A percentile compares a stretch with the other conserved stretches of the same genome.
Evolutionary conservation across 2,888 invertebrate genomes (phyloP).

Genomic region (Luperina nickerlii): DNA sequence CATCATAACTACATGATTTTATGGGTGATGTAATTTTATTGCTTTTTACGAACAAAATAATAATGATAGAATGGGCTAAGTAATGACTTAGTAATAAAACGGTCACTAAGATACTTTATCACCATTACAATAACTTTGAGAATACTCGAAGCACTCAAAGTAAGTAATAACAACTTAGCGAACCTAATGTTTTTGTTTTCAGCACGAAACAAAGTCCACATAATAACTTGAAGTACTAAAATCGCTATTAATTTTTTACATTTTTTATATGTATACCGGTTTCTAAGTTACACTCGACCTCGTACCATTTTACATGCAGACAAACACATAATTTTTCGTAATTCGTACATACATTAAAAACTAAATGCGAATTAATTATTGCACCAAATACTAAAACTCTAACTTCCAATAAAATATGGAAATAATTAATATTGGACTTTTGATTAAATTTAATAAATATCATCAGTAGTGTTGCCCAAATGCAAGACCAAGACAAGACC

Average conservation of each 20-base stretch:
- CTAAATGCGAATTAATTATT: neutral
- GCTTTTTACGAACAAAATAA: neutral
- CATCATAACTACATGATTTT: neutral
- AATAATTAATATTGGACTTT: neutral
- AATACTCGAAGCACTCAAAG: conserved; percentile 15
- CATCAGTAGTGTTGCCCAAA: no score
- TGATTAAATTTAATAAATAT: conserved; percentile 10
- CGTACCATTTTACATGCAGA: conserved; percentile 11
- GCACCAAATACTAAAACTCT: neutral
- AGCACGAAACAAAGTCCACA: conserved; percentile 4
- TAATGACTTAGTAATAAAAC: conserved; percentile 15
- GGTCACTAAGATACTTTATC: conserved; percentile 5
- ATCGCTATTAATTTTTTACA: neutral
- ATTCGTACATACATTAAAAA: conserved; percentile 17
- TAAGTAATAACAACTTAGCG: conserved; percentile 13
- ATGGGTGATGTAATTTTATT: conserved; percentile 15
- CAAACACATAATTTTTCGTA: neutral
- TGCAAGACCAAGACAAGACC: no score
- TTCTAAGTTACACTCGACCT: conserved; percentile 25
- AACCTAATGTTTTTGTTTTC: conserved; percentile 42
- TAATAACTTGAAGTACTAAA: conserved; percentile 10
- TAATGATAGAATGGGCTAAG: neutral
- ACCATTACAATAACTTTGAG: conserved; percentile 29
- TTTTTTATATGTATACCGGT: conserved; percentile 6
- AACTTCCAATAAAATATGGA: neutral